Base-by-base conservation (phyloP, 2,888 invertebrate genomes). In the Perizoma flavofasciatum region DNA sequence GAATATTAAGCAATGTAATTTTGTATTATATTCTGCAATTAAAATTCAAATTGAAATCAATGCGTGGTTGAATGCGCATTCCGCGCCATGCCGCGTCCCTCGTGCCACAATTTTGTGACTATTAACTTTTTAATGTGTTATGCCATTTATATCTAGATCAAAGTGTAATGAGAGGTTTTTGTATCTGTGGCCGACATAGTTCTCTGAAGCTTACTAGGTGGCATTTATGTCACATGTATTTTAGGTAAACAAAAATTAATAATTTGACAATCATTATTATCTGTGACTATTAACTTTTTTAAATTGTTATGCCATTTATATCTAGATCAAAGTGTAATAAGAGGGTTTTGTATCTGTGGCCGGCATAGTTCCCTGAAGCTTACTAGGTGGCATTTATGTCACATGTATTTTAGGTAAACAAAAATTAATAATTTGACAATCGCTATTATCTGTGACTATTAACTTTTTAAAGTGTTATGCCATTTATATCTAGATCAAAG, bases 11-110 rank as follows among this genome's bases (percentile, higher is more conserved):
- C 78, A 87, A 90, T 88, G 89, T 90, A 86, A 89, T 90, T 89
- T 88, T 88, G 86, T 86, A 86, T 89, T 91, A 92, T 92, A 92
- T 92, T 89, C 87, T 80, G 75, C 91, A 90, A 92, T 92, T 92
- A 92, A 92, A 90, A 91, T 92, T 92, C 86, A 92, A 92, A 92
- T 92, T 92, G 92, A 92, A 92, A 92, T 91, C 92, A 92, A 92
- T 92, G 92, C 89, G 81, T 81, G 84, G 80, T 81, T 83, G 87
- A 85, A 84, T 81, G 82, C 73, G 63, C 74, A 66, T 74, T 71
- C 65, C 63, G 72, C 59, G 65, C 11, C 39, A 6, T 39, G 45
- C 47, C 48, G 49, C 43, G 37, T 37, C 41, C 54, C 45, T 3
- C 5, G 71, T 71, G 79, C 77, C 74, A 77, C 6, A 37, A 7